A percentile compares a stretch with the other conserved stretches of the same genome.
Evolutionary conservation across 2,113 vertebrate genomes (phyloP).

Genomic region (Sialia sialis): DNA sequence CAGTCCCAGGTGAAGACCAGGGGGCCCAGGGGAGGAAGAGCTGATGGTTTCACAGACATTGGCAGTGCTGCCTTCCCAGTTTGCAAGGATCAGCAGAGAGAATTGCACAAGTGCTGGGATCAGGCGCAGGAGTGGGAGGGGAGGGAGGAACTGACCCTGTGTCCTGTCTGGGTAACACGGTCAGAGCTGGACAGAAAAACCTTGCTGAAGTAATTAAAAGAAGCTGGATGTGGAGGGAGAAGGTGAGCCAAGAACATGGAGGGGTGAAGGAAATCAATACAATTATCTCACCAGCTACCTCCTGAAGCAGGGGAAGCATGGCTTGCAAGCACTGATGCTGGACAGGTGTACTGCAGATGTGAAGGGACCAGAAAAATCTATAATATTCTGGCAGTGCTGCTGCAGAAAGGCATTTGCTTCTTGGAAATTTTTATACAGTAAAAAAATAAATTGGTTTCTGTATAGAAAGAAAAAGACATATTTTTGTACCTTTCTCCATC

Average conservation of each 20-base stretch:
- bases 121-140: background rate
- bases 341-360: background rate
- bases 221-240: background rate
- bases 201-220: background rate
- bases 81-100: background rate
- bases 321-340: background rate
- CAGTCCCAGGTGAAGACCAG: background rate
- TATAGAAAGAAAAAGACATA: background rate
- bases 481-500: background rate
- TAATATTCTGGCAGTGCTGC: background rate
- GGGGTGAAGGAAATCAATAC: background rate
- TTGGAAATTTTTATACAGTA: background rate
- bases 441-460: background rate
- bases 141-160: background rate
- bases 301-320: background rate
- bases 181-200: background rate
- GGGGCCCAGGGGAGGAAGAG: background rate
- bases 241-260: background rate
- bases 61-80: background rate
- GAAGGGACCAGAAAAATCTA: background rate
- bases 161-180: background rate
- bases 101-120: background rate
- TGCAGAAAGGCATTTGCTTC: background rate
- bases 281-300: background rate
- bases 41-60: background rate